phyloP scores from a whole-genome alignment of 2,888 invertebrate species.

The Brenthis ino region DNA sequence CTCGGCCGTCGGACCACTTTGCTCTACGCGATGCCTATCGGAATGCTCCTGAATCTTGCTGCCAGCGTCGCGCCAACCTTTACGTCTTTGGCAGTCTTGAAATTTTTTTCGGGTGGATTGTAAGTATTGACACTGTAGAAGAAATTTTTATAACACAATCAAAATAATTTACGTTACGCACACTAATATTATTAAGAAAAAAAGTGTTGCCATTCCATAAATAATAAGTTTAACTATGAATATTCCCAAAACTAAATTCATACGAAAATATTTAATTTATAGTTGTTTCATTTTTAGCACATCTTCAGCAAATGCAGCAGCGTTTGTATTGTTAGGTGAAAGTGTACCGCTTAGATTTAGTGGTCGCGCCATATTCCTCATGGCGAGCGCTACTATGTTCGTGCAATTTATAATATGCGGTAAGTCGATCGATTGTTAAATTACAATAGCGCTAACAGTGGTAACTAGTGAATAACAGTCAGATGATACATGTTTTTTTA shows the following conservation, averaged over 20 bases:
- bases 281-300: constrained; percentile 50
- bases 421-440: constrained; percentile 42
- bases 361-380: constrained; percentile 64
- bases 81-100: constrained; percentile 53
- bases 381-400: constrained; percentile 66
- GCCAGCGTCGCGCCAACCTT: constrained; percentile 63
- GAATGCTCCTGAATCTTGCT: constrained; percentile 53
- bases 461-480: too few relatives aligned
- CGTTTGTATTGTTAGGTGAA: constrained; percentile 66
- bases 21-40: constrained; percentile 64
- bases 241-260: too few relatives aligned
- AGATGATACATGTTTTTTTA: too few relatives aligned
- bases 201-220: neutral
- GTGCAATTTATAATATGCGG: constrained; percentile 60
- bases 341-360: constrained; percentile 57
- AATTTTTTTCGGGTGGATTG: constrained; percentile 66
- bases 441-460: neutral
- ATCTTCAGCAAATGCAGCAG: constrained; percentile 69
- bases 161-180: too few relatives aligned
- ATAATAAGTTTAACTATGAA: neutral
- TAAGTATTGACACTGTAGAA: constrained; percentile 46
- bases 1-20: constrained; percentile 60
- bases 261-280: too few relatives aligned
- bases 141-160: too few relatives aligned
- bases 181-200: neutral